Evolutionary conservation across 2,888 invertebrate genomes (phyloP), one percentile per base, ranked within the genome.

Genomic region (Agrypnus murinus): DNA sequence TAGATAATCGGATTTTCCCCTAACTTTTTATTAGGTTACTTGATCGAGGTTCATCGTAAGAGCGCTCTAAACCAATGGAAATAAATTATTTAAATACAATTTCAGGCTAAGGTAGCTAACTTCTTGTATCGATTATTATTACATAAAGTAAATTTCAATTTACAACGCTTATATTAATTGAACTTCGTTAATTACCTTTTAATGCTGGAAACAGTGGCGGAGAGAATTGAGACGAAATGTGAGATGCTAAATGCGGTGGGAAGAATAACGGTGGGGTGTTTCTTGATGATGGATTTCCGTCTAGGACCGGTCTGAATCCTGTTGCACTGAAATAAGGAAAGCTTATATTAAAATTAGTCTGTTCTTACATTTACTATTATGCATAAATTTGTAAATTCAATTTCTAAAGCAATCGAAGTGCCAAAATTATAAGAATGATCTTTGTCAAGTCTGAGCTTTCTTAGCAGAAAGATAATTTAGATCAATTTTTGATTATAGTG

Each of bases 181-280:
- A 38, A 38, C 32, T 69, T n/a, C 10, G 10, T 50, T 45, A 80
- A 82, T 86, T 87, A 93, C 94, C 94, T 92, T 94, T 94, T 72
- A 94, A 87, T 65, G 89, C 88, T 63, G 93, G 92, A 85, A 95
- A 95, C 78, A 95, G 89, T 6, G 95, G 95, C 78, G 95, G 95
- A 62, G 92, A 89, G 87, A 95, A 90, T 87, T 92, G 90, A 79
- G 94, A 91, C 59, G 93, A 86, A 74, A 90, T 87, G 81, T 92
- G 91, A 1, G 92, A 91, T 45, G 90, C 91, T 80, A 95, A 87
- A 84, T 95, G 95, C 10, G 95, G 94, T 59, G 95, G 94, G 82
- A 95, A 91, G 87, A 95, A 95, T 70, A 95, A 87, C 10, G 95
- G 94, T 67, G 94, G 92, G 69, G 91, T 87, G 59, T 86, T 85